Evolutionary conservation across 2,797 vertebrate genomes (phyloP), one percentile per base, ranked within the genome.

Genomic region (Cyclopterus lumpus): DNA sequence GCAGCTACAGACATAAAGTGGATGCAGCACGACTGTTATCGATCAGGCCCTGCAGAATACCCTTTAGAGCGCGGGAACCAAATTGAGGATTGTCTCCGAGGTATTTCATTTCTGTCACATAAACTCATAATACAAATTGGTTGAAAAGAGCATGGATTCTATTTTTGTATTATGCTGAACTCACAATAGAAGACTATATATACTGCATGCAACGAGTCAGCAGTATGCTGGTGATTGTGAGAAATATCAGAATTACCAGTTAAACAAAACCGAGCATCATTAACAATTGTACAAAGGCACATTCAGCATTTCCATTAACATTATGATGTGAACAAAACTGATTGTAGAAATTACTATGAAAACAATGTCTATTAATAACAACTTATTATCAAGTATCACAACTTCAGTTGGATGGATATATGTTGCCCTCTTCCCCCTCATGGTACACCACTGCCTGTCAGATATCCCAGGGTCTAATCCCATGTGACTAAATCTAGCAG

Each of bases 391-490:
- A 54, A 38, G 51, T 6, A 14, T 30, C 16, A 1, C 14, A 51
- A 9, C 16, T 73, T 69, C 28, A 36, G 8, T 30, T 16, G 36
- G 20, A 61, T 38, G 8, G 42, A 44, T 36, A 44, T 18, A 67
- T 63, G 28, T 46, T 63, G 24, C 55, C 20, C 20, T 54, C 30
- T 46, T 38, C 16, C 5, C 42, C 3, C 53, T 44, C 8, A 15
- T 20, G n/a, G 8, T 46, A 38, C 28, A 67, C 24, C 68, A 7
- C 36, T 0, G 5, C 28, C 60, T 67, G 57, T 32, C 44, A 42
- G 30, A 73, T 18, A 51, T 58, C 62, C 74, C 20, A 36, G 8
- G 5, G 22, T 65, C 30, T 66, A 36, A 80, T 80, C 64, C 72
- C 32, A 49, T 60, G 48, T 49, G 65, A 4, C 46, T 66, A 53